Evolutionary conservation across 2,797 vertebrate species (phyloP), one percentile per base, ranked within the genome.

Genomic region (Chaetodon trifasciatus): DNA sequence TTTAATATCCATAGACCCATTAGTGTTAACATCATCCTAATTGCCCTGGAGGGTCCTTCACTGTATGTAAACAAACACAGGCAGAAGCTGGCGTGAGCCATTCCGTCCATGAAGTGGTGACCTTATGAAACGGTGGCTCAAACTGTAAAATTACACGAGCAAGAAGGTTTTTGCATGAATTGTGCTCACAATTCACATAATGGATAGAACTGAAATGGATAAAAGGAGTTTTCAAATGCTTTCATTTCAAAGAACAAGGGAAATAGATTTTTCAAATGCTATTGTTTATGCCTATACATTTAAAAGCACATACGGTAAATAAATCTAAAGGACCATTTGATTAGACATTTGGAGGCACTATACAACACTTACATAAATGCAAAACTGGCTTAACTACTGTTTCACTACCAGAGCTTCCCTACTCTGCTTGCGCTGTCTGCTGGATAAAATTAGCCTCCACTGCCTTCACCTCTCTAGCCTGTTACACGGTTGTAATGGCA

Each of bases 1-100:
- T 76, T 83, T 77, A 90, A 88, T 88, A 84, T 74, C 85, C 71
- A 37, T 6, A 6, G 80, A 78, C 49, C 61, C 74, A 92, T 91
- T 91, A 92, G 85, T 85, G 81, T 92, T 89, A 90, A 92, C 89
- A 84, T 87, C 78, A 72, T 82, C 63, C 78, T 88, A 88, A 91
- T 90, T 89, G 84, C 13, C n/a, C 69, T 52, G 58, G 70, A 86
- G 79, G 72, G 87, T 82, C 76, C 81, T 88, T 89, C 69, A 78
- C 65, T 74, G 74, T 19, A 58, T 55, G 74, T 67, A 87, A 88
- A 89, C 86, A 89, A 91, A 91, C 79, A 71, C 40, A 12, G 65
- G 76, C 74, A 62, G 46, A 83, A 74, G 74, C 74, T 28, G 69
- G 55, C 32, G 70, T 72, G 67, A 64, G 81, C 72, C 15, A 11